These are phyloP conservation scores for Cryptophagus acutangulus DNA, from an alignment of 2,888 invertebrate genomes.

Conservation along the genomic window DNA sequence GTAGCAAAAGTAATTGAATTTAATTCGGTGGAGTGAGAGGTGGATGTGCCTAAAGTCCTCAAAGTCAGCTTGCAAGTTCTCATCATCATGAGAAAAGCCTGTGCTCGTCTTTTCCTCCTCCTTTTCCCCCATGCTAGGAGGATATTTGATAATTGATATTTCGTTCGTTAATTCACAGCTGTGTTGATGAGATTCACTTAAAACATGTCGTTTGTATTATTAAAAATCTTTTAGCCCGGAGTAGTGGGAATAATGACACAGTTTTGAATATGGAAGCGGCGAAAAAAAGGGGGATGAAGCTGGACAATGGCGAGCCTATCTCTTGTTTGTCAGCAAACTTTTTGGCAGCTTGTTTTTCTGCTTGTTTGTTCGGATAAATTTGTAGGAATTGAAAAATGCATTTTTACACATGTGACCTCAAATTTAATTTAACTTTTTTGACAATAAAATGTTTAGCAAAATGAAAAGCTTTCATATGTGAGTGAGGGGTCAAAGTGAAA, in stretches of 20 bases:
- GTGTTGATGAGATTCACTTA: slow-evolving; percentile 34
- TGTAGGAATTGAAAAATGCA: slow-evolving; percentile 34
- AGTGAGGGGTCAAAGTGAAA: slow-evolving; percentile 22
- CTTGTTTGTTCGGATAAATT: slow-evolving; percentile 13
- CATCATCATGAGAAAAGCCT: slow-evolving; percentile 18
- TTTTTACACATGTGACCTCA: slow-evolving; percentile 35
- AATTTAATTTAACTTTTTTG: slow-evolving; percentile 33
- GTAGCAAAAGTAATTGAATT: too few relatives aligned
- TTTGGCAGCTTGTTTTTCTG: slow-evolving; percentile 42
- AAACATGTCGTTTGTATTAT: slow-evolving; percentile 30
- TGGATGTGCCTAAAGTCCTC: too few relatives aligned
- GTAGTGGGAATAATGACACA: neutral
- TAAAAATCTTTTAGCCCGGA: slow-evolving; percentile 3
- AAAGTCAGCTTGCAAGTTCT: slow-evolving; percentile 21
- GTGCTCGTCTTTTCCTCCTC: slow-evolving; percentile 13
- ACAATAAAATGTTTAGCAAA: too few relatives aligned
- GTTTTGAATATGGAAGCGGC: slow-evolving; percentile 35
- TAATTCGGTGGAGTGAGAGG: too few relatives aligned
- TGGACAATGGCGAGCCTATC: slow-evolving; percentile 40
- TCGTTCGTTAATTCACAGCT: slow-evolving; percentile 41
- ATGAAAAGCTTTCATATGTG: too few relatives aligned
- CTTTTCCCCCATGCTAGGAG: slow-evolving; percentile 26
- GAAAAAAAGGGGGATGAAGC: slow-evolving; percentile 21
- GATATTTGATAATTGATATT: slow-evolving; percentile 45
- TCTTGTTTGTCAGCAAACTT: slow-evolving; percentile 45